Conservation (phyloP, 2,888 invertebrate genomes). For the Stenolophus ochropezus region DNA sequence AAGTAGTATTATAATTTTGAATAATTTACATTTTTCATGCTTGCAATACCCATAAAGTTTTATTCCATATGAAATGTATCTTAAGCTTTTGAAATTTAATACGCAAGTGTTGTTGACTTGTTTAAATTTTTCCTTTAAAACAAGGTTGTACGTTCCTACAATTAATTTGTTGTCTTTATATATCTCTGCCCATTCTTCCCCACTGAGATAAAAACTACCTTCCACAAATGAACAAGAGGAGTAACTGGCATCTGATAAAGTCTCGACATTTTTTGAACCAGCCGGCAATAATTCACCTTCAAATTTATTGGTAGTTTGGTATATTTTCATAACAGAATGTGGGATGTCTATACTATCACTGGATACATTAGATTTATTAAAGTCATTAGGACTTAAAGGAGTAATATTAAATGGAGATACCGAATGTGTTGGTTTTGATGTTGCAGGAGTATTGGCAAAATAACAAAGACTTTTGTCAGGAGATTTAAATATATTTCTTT, state of each 20-base stretch:
- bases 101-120: no score
- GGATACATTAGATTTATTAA: no score
- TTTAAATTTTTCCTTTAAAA: slow-evolving; percentile 1
- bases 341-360: not conserved
- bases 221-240: not conserved
- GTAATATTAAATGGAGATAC: not conserved
- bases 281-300: not conserved
- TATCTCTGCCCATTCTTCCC: slow-evolving; percentile 16
- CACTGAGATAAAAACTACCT: slow-evolving; percentile 6
- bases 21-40: slow-evolving; percentile 14
- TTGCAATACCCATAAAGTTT: slow-evolving; percentile 16
- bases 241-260: not conserved
- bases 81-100: no score
- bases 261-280: not conserved
- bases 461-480: no score
- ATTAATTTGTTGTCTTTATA: not conserved
- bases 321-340: not conserved
- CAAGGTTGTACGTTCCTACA: not conserved
- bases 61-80: not conserved
- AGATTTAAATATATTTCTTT: not conserved
- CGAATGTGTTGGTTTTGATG: not conserved
- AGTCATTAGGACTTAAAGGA: not conserved
- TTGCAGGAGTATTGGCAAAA: not conserved
- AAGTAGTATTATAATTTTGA: not conserved
- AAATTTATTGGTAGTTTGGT: not conserved